Conservation (phyloP, 2,888 invertebrate genomes). For the Apeira syringaria region DNA sequence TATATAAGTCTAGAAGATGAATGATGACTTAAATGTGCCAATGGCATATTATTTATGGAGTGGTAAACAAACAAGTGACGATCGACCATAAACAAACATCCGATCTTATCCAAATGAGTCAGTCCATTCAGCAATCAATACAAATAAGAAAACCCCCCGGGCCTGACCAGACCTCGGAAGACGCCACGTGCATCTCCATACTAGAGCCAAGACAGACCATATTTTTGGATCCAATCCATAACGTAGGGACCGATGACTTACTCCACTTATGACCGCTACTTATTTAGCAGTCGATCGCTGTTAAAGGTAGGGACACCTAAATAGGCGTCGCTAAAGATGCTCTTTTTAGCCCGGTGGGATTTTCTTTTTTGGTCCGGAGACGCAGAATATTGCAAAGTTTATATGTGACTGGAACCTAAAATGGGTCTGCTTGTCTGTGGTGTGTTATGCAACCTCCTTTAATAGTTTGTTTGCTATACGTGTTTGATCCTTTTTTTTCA, state of each 20-base stretch:
- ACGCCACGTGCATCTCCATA: conserved; percentile 73
- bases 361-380: conserved; percentile 59
- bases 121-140: conserved; percentile 22
- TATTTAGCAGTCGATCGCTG: conserved; percentile 57
- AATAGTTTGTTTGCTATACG: conserved; percentile 24
- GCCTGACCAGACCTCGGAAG: conserved; percentile 35
- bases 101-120: conserved; percentile 10
- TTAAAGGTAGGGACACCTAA: conserved; percentile 57
- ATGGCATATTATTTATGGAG: no score
- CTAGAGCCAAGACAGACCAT: conserved; percentile 55
- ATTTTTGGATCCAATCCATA: conserved; percentile 76
- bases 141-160: conserved; percentile 48
- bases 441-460: conserved; percentile 48
- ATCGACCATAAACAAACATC: conserved; percentile 3
- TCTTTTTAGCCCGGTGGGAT: conserved; percentile 56
- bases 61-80: conserved; percentile 3
- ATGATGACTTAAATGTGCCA: no score
- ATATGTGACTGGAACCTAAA: conserved; percentile 12
- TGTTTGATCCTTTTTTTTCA: conserved; percentile 26
- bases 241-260: conserved; percentile 54
- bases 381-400: conserved; percentile 22
- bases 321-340: conserved; percentile 59
- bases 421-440: conserved; percentile 33
- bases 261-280: conserved; percentile 50
- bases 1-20: no score